Evolutionary conservation across 2,113 vertebrate species (phyloP).

Genomic region (Artemisiospiza belli): DNA sequence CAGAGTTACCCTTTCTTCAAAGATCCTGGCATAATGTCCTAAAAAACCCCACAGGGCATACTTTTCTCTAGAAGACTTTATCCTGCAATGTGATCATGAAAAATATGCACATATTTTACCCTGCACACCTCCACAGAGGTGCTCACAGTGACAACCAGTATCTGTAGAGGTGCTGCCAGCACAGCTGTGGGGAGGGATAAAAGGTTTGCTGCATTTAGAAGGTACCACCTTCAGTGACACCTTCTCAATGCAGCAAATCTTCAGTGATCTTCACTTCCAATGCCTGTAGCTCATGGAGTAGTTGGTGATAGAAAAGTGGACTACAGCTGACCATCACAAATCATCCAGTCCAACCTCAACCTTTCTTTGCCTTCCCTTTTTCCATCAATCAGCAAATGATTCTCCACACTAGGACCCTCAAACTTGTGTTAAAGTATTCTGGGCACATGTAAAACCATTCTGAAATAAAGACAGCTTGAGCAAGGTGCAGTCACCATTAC

Average conservation of each 20-base stretch:
- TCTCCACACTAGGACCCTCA: background rate
- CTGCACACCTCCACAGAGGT: background rate
- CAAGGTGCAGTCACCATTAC: background rate
- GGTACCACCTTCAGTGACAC: background rate
- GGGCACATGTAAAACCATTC: background rate
- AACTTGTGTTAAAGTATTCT: background rate
- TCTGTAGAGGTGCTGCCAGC: background rate
- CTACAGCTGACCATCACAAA: background rate
- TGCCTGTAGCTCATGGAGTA: background rate
- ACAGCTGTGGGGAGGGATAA: background rate
- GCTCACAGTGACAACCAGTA: background rate
- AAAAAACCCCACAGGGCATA: background rate
- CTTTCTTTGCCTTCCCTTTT: background rate
- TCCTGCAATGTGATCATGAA: background rate
- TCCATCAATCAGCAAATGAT: background rate
- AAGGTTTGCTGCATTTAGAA: background rate
- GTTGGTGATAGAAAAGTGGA: background rate
- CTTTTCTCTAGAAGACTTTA: conserved; percentile 7
- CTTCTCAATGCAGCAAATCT: too few relatives aligned
- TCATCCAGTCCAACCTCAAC: background rate
- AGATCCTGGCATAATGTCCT: conserved; percentile 23
- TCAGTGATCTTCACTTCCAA: background rate
- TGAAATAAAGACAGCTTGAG: background rate
- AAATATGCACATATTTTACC: background rate
- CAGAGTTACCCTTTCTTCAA: conserved; percentile 44